These are phyloP conservation scores for Hippolais icterina DNA, from an alignment of 2,113 vertebrate species.

Conservation along the genomic window DNA sequence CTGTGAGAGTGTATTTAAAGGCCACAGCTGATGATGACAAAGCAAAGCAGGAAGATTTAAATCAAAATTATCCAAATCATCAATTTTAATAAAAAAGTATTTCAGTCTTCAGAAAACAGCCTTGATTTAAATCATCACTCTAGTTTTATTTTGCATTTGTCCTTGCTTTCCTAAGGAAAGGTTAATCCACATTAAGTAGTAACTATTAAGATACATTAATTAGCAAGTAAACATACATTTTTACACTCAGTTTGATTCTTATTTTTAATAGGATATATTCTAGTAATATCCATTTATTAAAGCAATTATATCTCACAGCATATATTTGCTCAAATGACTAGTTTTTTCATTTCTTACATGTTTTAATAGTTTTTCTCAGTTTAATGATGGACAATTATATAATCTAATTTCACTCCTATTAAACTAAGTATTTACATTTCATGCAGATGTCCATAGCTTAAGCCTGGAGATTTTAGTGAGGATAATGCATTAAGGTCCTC, in stretches of 20 bases:
- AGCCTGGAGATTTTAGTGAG: neutral
- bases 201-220: slow-evolving; percentile 12
- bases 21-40: neutral
- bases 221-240: slow-evolving; percentile 29
- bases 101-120: neutral
- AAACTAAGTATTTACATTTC: slow-evolving; percentile 23
- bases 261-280: slow-evolving; percentile 7
- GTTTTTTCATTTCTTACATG: neutral
- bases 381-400: slow-evolving; percentile 20
- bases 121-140: neutral
- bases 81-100: neutral
- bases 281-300: neutral
- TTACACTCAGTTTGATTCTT: neutral
- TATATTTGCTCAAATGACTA: slow-evolving; percentile 18
- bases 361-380: slow-evolving; percentile 1
- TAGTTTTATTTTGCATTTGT: neutral
- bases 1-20: neutral
- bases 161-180: slow-evolving; percentile 4
- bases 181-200: neutral
- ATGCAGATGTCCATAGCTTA: neutral
- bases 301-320: neutral
- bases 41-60: neutral
- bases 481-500: neutral
- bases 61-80: neutral
- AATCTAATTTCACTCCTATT: slow-evolving; percentile 26